Conservation (phyloP, 1,140 invertebrate genomes). For the Solenopsis fugax region DNA sequence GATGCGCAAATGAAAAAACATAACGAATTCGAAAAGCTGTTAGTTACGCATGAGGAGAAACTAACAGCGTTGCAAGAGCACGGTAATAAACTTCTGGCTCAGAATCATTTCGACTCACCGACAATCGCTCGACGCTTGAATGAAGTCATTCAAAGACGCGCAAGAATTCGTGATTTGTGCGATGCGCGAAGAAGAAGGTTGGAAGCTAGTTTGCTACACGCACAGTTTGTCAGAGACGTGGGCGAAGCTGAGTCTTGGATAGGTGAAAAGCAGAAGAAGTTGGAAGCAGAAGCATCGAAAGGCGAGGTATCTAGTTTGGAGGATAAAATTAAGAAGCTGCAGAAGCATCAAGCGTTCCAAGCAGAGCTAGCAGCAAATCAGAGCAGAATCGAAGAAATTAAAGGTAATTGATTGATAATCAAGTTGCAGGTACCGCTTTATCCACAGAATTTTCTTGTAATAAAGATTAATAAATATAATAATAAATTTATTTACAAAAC, state of each 20-base stretch:
- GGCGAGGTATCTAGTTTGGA: conserved; percentile 92
- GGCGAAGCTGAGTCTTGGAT: conserved; percentile 97
- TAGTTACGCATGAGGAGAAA: conserved; percentile 95
- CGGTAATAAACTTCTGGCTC: conserved; percentile 94
- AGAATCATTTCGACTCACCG: conserved; percentile 97
- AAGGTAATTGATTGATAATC: conserved; percentile 85
- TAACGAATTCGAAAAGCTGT: conserved; percentile 95
- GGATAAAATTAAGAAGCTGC: conserved; percentile 97
- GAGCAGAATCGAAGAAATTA: conserved; percentile 94
- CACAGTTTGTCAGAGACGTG: conserved; percentile 96
- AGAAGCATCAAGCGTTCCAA: conserved; percentile 99
- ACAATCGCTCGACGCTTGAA: conserved; percentile 92
- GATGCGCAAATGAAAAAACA: conserved; percentile 95
- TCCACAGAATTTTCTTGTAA: background rate
- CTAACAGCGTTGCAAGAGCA: conserved; percentile 94
- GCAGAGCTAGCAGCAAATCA: conserved; percentile 97
- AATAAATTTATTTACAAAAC: conserved; percentile 49
- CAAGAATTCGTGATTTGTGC: conserved; percentile 90
- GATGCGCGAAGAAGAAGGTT: conserved; percentile 89
- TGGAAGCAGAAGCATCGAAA: conserved; percentile 91
- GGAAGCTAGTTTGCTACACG: conserved; percentile 93
- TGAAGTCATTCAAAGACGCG: conserved; percentile 91
- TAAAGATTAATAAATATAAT: background rate
- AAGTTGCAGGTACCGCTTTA: background rate
- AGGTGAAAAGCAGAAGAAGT: conserved; percentile 96